These are phyloP conservation scores for Plemyria rubiginata DNA, from an alignment of 2,888 invertebrate genomes.

Conservation along the genomic window DNA sequence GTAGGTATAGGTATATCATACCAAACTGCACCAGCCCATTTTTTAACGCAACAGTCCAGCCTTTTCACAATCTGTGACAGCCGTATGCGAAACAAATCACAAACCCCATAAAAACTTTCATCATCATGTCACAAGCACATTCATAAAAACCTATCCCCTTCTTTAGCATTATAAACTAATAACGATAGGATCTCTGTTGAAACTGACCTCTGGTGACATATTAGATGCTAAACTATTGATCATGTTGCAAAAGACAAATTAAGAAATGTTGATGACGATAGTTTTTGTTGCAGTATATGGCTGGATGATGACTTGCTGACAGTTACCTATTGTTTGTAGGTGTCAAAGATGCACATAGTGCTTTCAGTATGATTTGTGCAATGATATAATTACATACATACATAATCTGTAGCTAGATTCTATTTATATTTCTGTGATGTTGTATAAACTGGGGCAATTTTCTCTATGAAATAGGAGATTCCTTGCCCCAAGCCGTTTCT, in stretches of 20 bases:
- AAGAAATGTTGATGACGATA: slow-evolving; percentile 24
- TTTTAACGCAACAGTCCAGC: background rate
- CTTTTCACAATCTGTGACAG: slow-evolving; percentile 10
- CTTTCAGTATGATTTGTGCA: background rate
- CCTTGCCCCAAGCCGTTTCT: no score
- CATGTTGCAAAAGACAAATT: slow-evolving; percentile 30
- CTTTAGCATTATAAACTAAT: slow-evolving; percentile 24
- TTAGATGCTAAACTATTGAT: slow-evolving; percentile 33
- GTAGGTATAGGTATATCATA: no score
- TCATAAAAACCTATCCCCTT: slow-evolving; percentile 10
- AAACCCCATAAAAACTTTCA: slow-evolving; percentile 25
- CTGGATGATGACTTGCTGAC: background rate
- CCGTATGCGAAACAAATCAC: slow-evolving; percentile 4
- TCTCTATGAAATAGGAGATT: no score
- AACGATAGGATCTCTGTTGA: slow-evolving; percentile 23
- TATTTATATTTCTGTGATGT: no score
- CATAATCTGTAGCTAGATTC: no score
- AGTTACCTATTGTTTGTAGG: slow-evolving; percentile 7
- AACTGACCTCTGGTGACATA: slow-evolving; percentile 38
- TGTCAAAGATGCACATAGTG: background rate
- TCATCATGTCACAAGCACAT: slow-evolving; percentile 15
- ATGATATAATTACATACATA: background rate
- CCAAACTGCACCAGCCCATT: background rate
- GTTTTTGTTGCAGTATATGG: slow-evolving; percentile 24
- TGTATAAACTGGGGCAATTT: no score